These are phyloP conservation scores for Gryon sp. DNA, from an alignment of 1,140 invertebrate species.

Conservation along the genomic window DNA sequence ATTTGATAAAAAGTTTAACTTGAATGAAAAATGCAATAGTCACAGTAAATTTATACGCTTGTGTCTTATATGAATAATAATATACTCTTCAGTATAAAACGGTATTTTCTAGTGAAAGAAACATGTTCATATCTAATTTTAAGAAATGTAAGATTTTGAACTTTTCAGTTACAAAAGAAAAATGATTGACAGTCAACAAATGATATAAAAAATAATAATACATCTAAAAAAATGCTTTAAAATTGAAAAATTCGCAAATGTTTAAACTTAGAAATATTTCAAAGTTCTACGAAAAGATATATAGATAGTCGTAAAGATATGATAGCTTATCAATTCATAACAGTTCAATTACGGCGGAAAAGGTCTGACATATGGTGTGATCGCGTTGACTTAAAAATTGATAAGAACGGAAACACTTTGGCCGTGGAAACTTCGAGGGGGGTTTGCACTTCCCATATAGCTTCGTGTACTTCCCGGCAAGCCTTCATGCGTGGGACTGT, in stretches of 20 bases:
- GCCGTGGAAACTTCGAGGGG: conserved; percentile 75
- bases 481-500: conserved; percentile 72
- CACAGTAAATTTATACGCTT: too few relatives aligned
- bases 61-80: too few relatives aligned
- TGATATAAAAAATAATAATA: neutral
- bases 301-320: conserved; percentile 43
- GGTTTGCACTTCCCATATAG: conserved; percentile 67
- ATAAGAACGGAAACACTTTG: conserved; percentile 67
- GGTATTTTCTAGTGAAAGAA: too few relatives aligned
- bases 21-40: too few relatives aligned
- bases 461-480: conserved; percentile 69
- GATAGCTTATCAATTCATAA: conserved; percentile 64
- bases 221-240: too few relatives aligned
- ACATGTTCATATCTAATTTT: neutral
- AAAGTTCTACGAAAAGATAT: conserved; percentile 18
- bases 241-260: neutral
- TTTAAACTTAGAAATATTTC: neutral
- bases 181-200: neutral
- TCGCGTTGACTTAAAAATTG: conserved; percentile 55
- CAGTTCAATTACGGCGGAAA: conserved; percentile 59
- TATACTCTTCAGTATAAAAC: too few relatives aligned
- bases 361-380: conserved; percentile 72
- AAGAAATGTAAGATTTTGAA: neutral
- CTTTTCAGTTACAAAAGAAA: neutral
- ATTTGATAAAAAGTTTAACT: neutral